Evolutionary conservation across 2,888 invertebrate genomes (phyloP).

Genomic region (Andrena bicolor): DNA sequence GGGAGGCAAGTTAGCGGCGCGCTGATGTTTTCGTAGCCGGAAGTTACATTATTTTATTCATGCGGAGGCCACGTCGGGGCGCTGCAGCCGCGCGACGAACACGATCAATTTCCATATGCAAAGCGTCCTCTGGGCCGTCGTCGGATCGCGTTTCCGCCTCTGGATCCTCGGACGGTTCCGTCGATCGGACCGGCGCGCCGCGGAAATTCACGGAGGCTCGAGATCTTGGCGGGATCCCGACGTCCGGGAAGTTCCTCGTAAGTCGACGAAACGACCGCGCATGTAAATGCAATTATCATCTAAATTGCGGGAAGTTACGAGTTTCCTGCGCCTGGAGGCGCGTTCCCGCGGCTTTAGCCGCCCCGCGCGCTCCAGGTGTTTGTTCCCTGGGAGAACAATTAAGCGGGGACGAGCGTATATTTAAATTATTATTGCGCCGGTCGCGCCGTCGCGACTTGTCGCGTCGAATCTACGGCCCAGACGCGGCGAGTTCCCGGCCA

Average conservation of each 20-base stretch:
- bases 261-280: slow-evolving; percentile 14
- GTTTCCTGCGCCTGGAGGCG: background rate
- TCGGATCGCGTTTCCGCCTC: slow-evolving; percentile 55
- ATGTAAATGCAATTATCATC: slow-evolving; percentile 40
- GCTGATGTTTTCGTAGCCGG: slow-evolving; percentile 63
- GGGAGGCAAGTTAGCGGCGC: slow-evolving; percentile 31
- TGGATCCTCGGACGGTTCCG: slow-evolving; percentile 21
- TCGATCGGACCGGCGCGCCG: background rate
- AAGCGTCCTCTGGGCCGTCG: slow-evolving; percentile 63
- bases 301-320: slow-evolving; percentile 38
- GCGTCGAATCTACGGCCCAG: background rate
- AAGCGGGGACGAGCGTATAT: slow-evolving; percentile 6
- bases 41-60: slow-evolving; percentile 80
- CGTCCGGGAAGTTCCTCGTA: slow-evolving; percentile 14
- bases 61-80: slow-evolving; percentile 68
- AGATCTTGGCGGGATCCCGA: slow-evolving; percentile 17
- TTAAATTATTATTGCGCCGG: slow-evolving; percentile 27
- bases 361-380: slow-evolving; percentile 10
- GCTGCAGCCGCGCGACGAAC: slow-evolving; percentile 54
- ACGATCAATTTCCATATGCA: slow-evolving; percentile 79
- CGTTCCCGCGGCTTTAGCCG: slow-evolving; percentile 17
- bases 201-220: background rate
- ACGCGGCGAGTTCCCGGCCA: background rate
- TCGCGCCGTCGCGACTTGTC: background rate
- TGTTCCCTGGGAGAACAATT: slow-evolving; percentile 22